Evolutionary conservation across 2,113 vertebrate genomes (phyloP), one percentile per base, ranked within the genome.

Genomic region (Archilochus colubris): DNA sequence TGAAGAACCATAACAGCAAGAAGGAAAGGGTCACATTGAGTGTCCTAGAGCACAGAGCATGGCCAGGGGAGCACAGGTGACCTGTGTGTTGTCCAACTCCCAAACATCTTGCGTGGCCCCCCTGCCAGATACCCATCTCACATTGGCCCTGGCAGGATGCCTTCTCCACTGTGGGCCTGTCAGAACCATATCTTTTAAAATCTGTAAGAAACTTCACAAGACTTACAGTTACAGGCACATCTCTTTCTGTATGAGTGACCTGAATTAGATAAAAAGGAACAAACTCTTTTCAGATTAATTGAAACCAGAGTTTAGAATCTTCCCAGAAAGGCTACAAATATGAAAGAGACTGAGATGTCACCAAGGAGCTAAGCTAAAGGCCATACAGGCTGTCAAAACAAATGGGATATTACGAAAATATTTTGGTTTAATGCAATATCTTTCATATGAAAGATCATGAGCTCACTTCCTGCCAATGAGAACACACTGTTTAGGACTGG

Each of bases 81-180:
- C 55, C 62, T 25, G 16, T 53, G 68, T 24, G 23, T 18, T 70
- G 31, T 27, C 22, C 23, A 57, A 25, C 62, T 10, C 12, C 12
- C 6, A 33, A 69, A 40, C 7, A 40, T 36, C 25, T 58, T 0
- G 1, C 23, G 31, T 69, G 89, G 38, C 30, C 20, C 27, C 27
- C 2, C 51, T 55, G 28, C 50, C 25, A 57, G 33, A 8, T 13
- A 25, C 7, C 16, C 24, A 0, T 10, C 10, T 61, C 2, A 1
- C 21, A 17, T 28, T 19, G 74, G 30, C 44, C 30, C 27, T 83
- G 30, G 44, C 14, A 40, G 16, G n/a, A 79, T 10, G 23, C 33
- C 38, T 64, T 24, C 59, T 69, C 54, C 44, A 31, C 33, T 31
- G 23, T 1, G 4, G 15, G 17, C 18, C 51, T 33, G 36, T 50